phyloP scores from a whole-genome alignment of 2,888 invertebrate genomes.

The Theretra japonica region DNA sequence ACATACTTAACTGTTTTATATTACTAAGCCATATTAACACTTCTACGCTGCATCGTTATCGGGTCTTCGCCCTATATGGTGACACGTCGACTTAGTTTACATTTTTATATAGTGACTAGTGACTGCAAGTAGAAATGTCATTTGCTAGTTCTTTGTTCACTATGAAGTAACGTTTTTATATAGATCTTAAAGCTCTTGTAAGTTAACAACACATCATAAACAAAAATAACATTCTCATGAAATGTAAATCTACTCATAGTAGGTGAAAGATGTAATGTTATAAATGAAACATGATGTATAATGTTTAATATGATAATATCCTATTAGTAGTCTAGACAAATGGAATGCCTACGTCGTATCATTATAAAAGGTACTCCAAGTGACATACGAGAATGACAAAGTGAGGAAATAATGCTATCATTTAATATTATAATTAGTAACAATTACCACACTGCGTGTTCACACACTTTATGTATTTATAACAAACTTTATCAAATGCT shows the following conservation, averaged over 20 bases:
- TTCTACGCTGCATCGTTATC: not conserved
- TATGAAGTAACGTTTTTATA: not conserved
- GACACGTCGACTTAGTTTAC: not conserved
- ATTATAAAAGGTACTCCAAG: not conserved
- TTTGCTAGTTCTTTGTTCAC: not conserved
- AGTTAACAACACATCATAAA: not conserved
- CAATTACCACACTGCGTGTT: constrained; percentile 25
- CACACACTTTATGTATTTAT: not conserved
- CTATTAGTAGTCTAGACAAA: not conserved
- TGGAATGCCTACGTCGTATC: not conserved
- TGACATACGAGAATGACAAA: constrained; percentile 13
- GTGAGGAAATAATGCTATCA: constrained; percentile 10
- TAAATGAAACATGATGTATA: not conserved
- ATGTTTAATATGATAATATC: not conserved
- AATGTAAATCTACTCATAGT: no score
- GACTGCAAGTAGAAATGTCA: not conserved
- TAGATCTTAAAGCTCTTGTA: no score
- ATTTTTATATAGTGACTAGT: constrained; percentile 1
- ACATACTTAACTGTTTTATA: not conserved
- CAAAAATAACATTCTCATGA: not conserved
- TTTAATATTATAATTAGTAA: constrained; percentile 22
- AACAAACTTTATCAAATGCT: constrained; percentile 1
- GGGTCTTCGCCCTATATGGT: not conserved
- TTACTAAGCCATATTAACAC: not conserved
- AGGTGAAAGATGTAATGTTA: not conserved